Conservation (phyloP, 2,888 invertebrate species). For the Agrotis exclamationis region DNA sequence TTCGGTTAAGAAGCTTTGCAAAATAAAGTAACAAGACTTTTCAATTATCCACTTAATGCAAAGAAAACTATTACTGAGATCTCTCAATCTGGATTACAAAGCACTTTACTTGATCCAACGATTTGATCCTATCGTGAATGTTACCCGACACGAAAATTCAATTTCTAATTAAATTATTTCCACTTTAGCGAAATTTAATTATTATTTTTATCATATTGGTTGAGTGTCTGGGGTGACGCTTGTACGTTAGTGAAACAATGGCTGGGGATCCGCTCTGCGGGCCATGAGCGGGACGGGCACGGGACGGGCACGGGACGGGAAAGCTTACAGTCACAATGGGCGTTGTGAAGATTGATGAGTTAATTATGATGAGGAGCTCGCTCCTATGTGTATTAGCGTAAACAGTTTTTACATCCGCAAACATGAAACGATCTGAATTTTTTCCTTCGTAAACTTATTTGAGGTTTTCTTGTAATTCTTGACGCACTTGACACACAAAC, state of each 20-base stretch:
- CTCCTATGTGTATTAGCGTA: slow-evolving; percentile 2
- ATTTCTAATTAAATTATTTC: slow-evolving; percentile 53
- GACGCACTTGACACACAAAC: neutral
- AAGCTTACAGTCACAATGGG: slow-evolving; percentile 38
- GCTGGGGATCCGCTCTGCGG: neutral
- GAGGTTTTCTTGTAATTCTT: neutral
- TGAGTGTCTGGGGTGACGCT: slow-evolving; percentile 33
- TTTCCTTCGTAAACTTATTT: neutral
- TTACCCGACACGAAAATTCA: slow-evolving; percentile 40
- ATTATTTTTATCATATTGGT: slow-evolving; percentile 43
- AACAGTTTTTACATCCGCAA: slow-evolving; percentile 10
- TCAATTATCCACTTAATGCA: slow-evolving; percentile 16
- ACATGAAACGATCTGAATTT: neutral
- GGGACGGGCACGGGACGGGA: slow-evolving; percentile 8
- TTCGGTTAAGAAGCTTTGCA: neutral
- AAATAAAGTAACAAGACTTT: slow-evolving; percentile 26
- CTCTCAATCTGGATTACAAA: slow-evolving; percentile 30
- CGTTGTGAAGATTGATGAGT: slow-evolving; percentile 51
- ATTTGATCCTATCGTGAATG: slow-evolving; percentile 27
- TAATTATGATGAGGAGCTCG: slow-evolving; percentile 48
- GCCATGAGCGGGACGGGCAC: neutral
- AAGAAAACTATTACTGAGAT: slow-evolving; percentile 35
- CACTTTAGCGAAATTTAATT: slow-evolving; percentile 51
- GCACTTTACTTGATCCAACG: slow-evolving; percentile 10
- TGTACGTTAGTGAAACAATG: slow-evolving; percentile 46